These are phyloP conservation scores for Coelogynopora nodosa DNA, from an alignment of 2,888 invertebrate species.

Conservation along the genomic window DNA sequence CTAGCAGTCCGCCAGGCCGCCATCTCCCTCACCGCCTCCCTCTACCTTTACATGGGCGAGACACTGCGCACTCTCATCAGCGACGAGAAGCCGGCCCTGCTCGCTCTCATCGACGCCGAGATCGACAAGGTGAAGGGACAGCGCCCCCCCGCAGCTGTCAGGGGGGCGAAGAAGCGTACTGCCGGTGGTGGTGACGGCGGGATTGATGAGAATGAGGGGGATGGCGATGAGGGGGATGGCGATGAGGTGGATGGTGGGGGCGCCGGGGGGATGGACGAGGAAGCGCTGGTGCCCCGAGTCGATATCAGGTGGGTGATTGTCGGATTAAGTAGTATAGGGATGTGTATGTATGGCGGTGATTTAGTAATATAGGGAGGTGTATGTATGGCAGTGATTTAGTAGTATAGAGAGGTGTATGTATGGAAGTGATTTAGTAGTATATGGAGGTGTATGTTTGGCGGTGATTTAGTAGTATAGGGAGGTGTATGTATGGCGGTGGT, in stretches of 20 bases:
- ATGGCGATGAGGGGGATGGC: conserved; percentile 54
- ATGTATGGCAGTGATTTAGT: too few species aligned
- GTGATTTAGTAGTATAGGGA: too few species aligned
- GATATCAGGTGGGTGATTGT: conserved; percentile 67
- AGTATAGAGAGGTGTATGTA: too few species aligned
- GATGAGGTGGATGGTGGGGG: conserved; percentile 51
- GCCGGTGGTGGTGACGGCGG: conserved; percentile 47
- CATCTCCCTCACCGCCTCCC: conserved; percentile 71
- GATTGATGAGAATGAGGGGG: conserved; percentile 52
- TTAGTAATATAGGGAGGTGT: too few species aligned
- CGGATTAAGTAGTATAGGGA: neutral
- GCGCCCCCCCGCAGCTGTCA: conserved; percentile 72
- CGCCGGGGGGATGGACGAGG: conserved; percentile 64
- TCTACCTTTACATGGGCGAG: conserved; percentile 77
- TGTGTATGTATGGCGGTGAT: neutral
- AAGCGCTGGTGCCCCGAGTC: conserved; percentile 73
- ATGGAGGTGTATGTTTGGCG: too few species aligned
- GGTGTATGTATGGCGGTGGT: too few species aligned
- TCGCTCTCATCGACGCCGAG: conserved; percentile 79
- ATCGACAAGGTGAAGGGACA: conserved; percentile 74
- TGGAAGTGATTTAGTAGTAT: too few species aligned
- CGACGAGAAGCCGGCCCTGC: conserved; percentile 77
- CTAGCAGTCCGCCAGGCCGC: conserved; percentile 77
- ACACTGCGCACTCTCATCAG: conserved; percentile 75
- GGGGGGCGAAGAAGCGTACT: conserved; percentile 63